Base-by-base conservation (phyloP, 1,140 invertebrate species). In the Pygmarrhopalites habei region DNA sequence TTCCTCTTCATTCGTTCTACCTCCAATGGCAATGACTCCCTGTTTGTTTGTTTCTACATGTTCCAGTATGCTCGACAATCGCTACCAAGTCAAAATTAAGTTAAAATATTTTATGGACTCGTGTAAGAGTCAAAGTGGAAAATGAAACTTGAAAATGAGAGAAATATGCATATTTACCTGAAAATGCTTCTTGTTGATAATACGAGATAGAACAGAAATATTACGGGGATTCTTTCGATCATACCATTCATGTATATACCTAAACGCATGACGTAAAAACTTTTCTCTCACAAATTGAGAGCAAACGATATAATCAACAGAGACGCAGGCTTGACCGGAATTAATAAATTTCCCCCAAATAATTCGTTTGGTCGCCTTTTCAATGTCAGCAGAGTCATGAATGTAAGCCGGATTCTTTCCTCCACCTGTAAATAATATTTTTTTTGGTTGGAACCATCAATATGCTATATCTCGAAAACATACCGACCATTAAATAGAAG, bases 241-340 rank as follows among this genome's bases (percentile, higher is more conserved):
- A 72, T 79, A 84, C 73, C 81, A 83, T 46, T 82, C 76, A 25
- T 75, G 71, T 1, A 83, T 58, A 25, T 76, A 75, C 47, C 81
- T 78, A 74, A 82, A 85, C 2, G 56, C 63, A 14, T 19, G 47
- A 26, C 75, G 71, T 3, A 81, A 58, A 35, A 83, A 67, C 29
- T 55, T 55, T 28, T 55, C 51, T 12, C 14, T 28, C 5, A 55
- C 79, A 73, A 93, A 83, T 1, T 85, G 81, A 3, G 74, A 72
- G 61, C 79, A 81, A 59, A 85, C 68, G 43, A 84, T 68, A 71
- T 85, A 85, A 70, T 84, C 83, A 25, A 83, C 81, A 19, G 82
- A 79, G 32, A 85, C 75, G 70, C 83, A 85, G 1, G 62, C 60
- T 30, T 66, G 53, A 25, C 65, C 65, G 15, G 53, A n/a, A 72